phyloP scores from a whole-genome alignment of 2,888 invertebrate genomes.

The Stenodema calcarata region DNA sequence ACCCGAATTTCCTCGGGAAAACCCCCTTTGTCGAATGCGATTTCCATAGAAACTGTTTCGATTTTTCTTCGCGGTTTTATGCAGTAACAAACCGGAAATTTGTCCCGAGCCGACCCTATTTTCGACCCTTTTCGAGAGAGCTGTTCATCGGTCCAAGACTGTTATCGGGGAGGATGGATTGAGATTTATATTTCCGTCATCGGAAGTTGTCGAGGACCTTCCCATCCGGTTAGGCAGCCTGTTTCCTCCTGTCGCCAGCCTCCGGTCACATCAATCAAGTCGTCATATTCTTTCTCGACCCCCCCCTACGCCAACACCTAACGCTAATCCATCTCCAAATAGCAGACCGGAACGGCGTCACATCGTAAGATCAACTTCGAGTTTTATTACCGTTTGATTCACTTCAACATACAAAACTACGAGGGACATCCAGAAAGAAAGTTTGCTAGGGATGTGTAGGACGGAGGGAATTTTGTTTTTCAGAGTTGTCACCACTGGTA shows the following conservation, averaged over 20 bases:
- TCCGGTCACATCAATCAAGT: neutral
- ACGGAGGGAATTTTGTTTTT: too few species aligned
- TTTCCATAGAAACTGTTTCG: neutral
- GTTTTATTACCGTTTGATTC: neutral
- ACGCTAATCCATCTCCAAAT: neutral
- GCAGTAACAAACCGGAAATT: neutral
- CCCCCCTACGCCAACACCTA: neutral
- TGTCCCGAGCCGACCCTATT: neutral
- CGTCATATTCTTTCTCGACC: neutral
- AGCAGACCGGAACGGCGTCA: neutral
- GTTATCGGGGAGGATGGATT: neutral
- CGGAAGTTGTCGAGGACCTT: neutral
- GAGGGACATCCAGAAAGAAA: too few species aligned
- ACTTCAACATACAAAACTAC: neutral
- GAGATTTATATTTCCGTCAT: neutral
- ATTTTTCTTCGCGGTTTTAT: neutral
- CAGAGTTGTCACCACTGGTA: too few species aligned
- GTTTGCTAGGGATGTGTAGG: too few species aligned
- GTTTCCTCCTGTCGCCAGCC: neutral
- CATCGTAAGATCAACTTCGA: neutral
- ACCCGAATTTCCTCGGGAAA: neutral
- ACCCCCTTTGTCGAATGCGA: neutral
- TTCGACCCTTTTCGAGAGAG: neutral
- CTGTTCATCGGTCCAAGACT: neutral
- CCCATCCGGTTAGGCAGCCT: neutral